Evolutionary conservation across 1,140 invertebrate genomes (phyloP).

Genomic region (Chelonus insularis): DNA sequence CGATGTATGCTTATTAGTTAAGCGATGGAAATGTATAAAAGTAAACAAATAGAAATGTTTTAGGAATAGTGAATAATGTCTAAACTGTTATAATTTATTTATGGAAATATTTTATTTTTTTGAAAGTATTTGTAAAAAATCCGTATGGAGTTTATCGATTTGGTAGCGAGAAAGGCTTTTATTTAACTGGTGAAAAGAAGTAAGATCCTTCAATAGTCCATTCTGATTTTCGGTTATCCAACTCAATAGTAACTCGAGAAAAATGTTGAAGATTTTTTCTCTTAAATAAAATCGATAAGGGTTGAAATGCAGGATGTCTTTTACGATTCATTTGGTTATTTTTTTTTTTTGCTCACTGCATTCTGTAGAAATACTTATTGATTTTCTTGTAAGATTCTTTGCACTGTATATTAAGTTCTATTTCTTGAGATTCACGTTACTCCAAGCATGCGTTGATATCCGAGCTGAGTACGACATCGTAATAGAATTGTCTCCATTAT

Average conservation of each 20-base stretch:
- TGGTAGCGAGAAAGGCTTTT: no score
- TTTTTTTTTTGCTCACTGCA: not conserved
- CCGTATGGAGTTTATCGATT: no score
- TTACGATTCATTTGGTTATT: slow-evolving; percentile 7
- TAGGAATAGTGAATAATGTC: no score
- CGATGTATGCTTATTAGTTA: no score
- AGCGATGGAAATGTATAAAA: no score
- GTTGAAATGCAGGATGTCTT: not conserved
- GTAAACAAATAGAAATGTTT: no score
- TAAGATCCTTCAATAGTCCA: not conserved
- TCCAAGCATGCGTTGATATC: slow-evolving; percentile 14
- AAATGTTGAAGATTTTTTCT: not conserved
- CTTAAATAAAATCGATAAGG: not conserved
- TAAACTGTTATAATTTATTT: no score
- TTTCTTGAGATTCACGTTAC: not conserved
- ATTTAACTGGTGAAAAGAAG: not conserved
- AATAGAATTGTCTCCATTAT: slow-evolving; percentile 45
- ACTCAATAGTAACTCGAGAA: not conserved
- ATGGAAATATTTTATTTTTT: no score
- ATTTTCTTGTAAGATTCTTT: no score
- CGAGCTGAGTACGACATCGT: slow-evolving; percentile 26
- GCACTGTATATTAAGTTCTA: not conserved
- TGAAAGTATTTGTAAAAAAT: no score
- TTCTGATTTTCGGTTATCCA: not conserved
- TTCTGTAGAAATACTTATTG: not conserved